Percentiles rank a stretch among this genome's conserved stretches.
These are phyloP conservation scores for Leptinotarsa juncta DNA, from an alignment of 2,888 invertebrate species.

Conservation along the genomic window DNA sequence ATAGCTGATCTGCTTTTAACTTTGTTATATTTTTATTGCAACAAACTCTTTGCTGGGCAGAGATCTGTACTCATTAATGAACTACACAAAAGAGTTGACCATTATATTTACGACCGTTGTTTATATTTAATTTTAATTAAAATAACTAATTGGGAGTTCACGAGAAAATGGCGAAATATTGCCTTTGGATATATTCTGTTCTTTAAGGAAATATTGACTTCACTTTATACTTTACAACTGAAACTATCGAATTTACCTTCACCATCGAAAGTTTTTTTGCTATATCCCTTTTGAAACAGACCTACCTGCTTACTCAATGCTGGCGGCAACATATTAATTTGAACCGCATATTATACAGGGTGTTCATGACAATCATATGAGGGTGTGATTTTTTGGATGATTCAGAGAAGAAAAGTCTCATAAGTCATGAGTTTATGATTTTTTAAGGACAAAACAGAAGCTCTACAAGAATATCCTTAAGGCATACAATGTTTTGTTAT, in stretches of 20 bases:
- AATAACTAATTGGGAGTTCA: slow-evolving; percentile 48
- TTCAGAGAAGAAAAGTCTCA: too few relatives aligned
- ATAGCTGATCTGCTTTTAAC: slow-evolving; percentile 53
- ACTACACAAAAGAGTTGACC: slow-evolving; percentile 37
- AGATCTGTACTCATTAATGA: slow-evolving; percentile 46
- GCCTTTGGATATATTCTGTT: slow-evolving; percentile 14
- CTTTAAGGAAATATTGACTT: slow-evolving; percentile 10
- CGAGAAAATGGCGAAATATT: slow-evolving; percentile 33
- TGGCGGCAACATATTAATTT: too few relatives aligned
- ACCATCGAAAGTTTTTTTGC: background rate
- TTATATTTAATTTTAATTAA: slow-evolving; percentile 50
- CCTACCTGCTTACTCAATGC: background rate
- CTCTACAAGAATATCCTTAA: too few relatives aligned
- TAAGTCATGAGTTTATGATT: too few relatives aligned
- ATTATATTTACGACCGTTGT: slow-evolving; percentile 45
- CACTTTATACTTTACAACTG: background rate
- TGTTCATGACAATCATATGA: too few relatives aligned
- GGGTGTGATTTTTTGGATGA: too few relatives aligned
- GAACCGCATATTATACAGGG: too few relatives aligned
- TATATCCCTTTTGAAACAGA: background rate
- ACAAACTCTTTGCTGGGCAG: slow-evolving; percentile 50
- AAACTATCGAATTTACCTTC: background rate
- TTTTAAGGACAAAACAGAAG: too few relatives aligned
- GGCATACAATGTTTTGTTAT: too few relatives aligned
- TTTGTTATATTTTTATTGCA: slow-evolving; percentile 57